Evolutionary conservation across 1,140 invertebrate genomes (phyloP), one percentile per base, ranked within the genome.

Genomic region (Cheumatopsyche charites): DNA sequence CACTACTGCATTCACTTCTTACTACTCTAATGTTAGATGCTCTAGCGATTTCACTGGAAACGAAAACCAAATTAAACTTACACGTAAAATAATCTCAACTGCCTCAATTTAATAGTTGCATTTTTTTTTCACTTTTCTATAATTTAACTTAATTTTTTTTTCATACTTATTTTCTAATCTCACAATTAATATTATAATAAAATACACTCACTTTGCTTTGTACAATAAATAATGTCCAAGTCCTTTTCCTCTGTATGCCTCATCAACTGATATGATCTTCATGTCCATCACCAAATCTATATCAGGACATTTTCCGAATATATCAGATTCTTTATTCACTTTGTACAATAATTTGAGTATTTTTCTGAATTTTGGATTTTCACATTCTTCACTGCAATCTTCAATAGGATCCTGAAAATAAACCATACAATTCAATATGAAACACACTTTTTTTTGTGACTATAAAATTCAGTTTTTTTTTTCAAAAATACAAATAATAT

Each of bases 251-350:
- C 90, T 80, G 84, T 87, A 90, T 1, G 82, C 83, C 1, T 80
- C 79, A 77, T 91, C 88, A 0, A 90, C 90, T 1, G 89, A 90
- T 1, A 90, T 79, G 71, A 92, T 90, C 75, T 87, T 86, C 29
- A 90, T 77, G 67, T 90, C 88, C 72, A 91, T 71, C 0, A 87
- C 80, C 1, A 78, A 84, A 49, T 89, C 81, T 47, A 87, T 82
- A 5, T 83, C 82, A 0, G 86, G 85, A 78, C 86, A 88, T 77
- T 85, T 84, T 19, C 80, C 81, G 78, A 86, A 86, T 0, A 88
- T 79, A 72, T 86, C 83, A 0, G 86, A 86, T 70, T 87, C 81
- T 19, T 81, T 80, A 62, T 87, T 88, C 25, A 90, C 81, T 43
- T 86, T 78, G n/a, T 83, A 77, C 21, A 92, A 79, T 23, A 91